Conservation (phyloP, 2,797 vertebrate genomes). For the Sebastes dallii region DNA sequence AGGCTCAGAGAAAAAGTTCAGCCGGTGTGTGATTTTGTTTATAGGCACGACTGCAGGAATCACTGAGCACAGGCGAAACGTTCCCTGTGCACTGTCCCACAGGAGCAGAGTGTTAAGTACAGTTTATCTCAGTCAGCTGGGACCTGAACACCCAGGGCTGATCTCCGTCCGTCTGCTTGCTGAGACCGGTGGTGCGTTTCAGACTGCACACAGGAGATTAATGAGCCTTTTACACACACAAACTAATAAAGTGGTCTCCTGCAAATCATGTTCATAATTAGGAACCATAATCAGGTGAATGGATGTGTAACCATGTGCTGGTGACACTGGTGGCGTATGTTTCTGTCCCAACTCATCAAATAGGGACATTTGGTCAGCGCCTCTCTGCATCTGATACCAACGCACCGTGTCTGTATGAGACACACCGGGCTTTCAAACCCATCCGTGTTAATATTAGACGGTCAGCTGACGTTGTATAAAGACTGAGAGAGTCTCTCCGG, state of each 20-base stretch:
- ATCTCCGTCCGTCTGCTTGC: neutral
- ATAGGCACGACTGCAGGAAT: neutral
- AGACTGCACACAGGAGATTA: neutral
- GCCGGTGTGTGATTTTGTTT: slow-evolving; percentile 3
- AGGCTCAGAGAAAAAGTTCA: neutral
- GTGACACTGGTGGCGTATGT: neutral
- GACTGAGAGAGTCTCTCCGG: rapidly evolving
- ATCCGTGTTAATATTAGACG: too few species aligned
- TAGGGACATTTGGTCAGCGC: too few species aligned
- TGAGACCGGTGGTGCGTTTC: neutral
- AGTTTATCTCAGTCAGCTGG: slow-evolving; percentile 5
- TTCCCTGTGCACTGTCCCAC: neutral
- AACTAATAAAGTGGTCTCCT: neutral
- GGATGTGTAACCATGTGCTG: neutral
- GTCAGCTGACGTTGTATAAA: too few species aligned
- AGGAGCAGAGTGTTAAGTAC: slow-evolving; percentile 28
- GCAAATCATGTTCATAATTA: neutral
- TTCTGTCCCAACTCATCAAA: neutral
- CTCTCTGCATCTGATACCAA: too few species aligned
- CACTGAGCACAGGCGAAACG: neutral
- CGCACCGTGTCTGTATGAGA: too few species aligned
- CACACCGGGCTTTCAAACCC: too few species aligned
- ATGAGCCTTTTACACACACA: neutral
- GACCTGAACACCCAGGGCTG: neutral
- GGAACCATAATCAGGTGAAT: neutral